These are phyloP conservation scores for Synanthedon myopaeformis DNA, from an alignment of 2,888 invertebrate genomes.

Conservation along the genomic window DNA sequence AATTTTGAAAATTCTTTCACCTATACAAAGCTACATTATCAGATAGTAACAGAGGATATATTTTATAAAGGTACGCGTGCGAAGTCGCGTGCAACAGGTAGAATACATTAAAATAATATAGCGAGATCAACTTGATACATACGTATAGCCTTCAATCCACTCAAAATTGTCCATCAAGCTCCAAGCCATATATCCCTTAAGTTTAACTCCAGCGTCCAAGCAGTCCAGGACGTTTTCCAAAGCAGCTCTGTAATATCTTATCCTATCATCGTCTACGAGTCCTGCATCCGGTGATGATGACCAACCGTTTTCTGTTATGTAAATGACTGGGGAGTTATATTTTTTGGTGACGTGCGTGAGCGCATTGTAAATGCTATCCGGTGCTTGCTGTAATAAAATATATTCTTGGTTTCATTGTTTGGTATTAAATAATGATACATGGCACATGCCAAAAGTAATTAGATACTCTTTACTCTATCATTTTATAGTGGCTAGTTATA, in stretches of 20 bases:
- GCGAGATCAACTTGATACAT: conserved; percentile 14
- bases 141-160: conserved; percentile 60
- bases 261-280: conserved; percentile 1
- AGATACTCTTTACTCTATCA: too few species aligned
- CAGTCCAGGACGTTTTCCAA: conserved; percentile 1
- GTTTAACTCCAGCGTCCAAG: conserved; percentile 1
- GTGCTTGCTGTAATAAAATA: conserved; percentile 43
- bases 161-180: conserved; percentile 70
- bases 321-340: conserved; percentile 65
- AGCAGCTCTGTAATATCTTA: conserved; percentile 2
- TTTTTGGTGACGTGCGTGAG: conserved; percentile 14
- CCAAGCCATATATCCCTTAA: conserved; percentile 58
- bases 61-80: too few species aligned
- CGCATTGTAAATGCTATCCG: conserved; percentile 69
- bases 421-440: too few species aligned
- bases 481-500: too few species aligned
- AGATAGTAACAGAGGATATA: too few species aligned
- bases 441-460: too few species aligned
- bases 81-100: too few species aligned
- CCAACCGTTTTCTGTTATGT: conserved; percentile 74
- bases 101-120: conserved; percentile 20
- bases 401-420: not conserved
- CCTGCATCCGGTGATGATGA: conserved; percentile 15
- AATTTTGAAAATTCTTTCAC: too few species aligned
- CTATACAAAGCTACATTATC: too few species aligned